Evolutionary conservation across 2,888 invertebrate species (phyloP).

Genomic region (Dasysyrphus tricinctus): DNA sequence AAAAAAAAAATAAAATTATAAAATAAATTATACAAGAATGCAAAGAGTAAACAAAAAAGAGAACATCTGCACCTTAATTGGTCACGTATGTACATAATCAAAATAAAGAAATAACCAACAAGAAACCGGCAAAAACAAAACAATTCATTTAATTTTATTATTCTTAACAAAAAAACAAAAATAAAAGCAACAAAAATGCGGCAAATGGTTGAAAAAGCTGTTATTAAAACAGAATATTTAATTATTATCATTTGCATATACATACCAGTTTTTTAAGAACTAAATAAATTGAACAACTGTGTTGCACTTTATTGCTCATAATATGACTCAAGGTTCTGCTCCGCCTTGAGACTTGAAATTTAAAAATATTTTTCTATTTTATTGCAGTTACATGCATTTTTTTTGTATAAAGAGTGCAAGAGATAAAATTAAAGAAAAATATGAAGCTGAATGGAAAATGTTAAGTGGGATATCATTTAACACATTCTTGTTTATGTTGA

Average conservation of each 20-base stretch:
- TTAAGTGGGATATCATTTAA: background rate
- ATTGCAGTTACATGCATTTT: too few relatives aligned
- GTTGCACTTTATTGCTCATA: constrained; percentile 1
- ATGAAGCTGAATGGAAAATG: background rate
- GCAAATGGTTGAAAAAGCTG: background rate
- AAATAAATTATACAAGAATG: background rate
- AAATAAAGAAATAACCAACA: background rate
- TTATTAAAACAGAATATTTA: constrained; percentile 1
- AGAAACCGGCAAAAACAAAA: background rate
- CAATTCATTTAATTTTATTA: constrained; percentile 1
- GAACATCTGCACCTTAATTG: background rate
- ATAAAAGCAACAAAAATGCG: background rate
- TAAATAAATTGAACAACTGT: background rate
- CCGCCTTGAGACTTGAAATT: background rate
- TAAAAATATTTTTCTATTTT: background rate
- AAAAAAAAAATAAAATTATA: too few relatives aligned
- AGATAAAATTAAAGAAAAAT: background rate
- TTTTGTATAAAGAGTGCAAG: background rate
- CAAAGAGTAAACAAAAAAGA: background rate
- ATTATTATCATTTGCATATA: background rate
- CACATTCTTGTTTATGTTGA: background rate
- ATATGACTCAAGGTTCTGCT: background rate
- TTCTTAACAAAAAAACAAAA: background rate
- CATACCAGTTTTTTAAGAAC: background rate
- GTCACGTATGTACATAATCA: background rate